These are phyloP conservation scores for Orchesellides sinensis DNA, from an alignment of 2,888 invertebrate genomes.

Conservation along the genomic window DNA sequence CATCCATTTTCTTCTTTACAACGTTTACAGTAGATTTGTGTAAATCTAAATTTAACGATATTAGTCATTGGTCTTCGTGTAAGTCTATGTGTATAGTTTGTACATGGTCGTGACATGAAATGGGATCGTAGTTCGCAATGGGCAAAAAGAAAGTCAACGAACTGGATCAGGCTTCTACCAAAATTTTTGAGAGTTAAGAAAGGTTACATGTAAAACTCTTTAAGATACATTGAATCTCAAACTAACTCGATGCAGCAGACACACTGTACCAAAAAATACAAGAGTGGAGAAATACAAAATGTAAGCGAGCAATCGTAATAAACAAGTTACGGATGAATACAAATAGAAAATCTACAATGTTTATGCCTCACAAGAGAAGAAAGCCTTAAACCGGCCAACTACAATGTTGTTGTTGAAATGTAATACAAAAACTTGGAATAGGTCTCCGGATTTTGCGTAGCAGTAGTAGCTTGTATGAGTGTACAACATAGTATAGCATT, in stretches of 20 bases:
- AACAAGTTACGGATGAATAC: conserved; percentile 36
- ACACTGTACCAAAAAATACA: background rate
- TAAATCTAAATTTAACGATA: background rate
- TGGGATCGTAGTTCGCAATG: conserved; percentile 51
- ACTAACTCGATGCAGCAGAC: background rate
- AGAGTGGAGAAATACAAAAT: background rate
- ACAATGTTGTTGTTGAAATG: background rate
- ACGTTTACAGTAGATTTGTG: background rate
- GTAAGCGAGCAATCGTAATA: conserved; percentile 14
- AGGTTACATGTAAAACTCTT: conserved; percentile 8
- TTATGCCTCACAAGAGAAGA: background rate
- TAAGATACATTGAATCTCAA: conserved; percentile 11
- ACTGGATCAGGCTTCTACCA: conserved; percentile 28
- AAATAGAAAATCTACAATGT: conserved; percentile 6
- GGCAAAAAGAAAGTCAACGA: conserved; percentile 41
- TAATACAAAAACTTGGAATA: conserved; percentile 1
- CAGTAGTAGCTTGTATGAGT: background rate
- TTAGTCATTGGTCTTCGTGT: background rate
- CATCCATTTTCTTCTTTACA: background rate
- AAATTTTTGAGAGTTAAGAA: background rate
- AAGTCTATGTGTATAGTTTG: background rate
- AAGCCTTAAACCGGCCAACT: conserved; percentile 1
- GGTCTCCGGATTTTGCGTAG: background rate
- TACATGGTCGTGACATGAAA: conserved; percentile 48
- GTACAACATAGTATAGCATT: background rate